Conservation (phyloP, 2,888 invertebrate genomes). For the Dichetophora obliterata region DNA sequence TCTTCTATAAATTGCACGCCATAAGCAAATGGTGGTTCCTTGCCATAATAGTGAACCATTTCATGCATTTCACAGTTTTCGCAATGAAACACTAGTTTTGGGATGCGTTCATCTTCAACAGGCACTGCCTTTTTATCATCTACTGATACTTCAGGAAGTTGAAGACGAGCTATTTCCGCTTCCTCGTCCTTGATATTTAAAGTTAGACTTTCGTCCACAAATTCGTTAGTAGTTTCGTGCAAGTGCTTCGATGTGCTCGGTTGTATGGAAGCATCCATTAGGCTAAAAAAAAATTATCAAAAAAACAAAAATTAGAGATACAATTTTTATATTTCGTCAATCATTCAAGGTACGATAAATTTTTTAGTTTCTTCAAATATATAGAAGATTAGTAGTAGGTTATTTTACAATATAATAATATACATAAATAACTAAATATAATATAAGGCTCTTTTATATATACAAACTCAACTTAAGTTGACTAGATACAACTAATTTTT, state of each 20-base stretch:
- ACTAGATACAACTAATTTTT: too few relatives aligned
- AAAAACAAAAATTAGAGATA: slow-evolving; percentile 17
- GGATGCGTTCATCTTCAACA: slow-evolving; percentile 57
- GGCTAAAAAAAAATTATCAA: slow-evolving; percentile 43
- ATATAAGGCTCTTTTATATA: too few relatives aligned
- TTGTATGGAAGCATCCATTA: slow-evolving; percentile 39
- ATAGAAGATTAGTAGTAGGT: background rate
- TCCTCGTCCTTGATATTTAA: slow-evolving; percentile 55
- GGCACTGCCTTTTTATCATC: slow-evolving; percentile 34
- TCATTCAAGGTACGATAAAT: background rate
- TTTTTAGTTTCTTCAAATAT: background rate
- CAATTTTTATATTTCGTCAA: background rate
- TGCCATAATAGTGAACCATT: slow-evolving; percentile 82
- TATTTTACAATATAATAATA: background rate
- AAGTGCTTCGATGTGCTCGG: slow-evolving; percentile 45
- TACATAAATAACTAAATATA: slow-evolving; percentile 6
- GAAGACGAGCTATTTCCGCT: slow-evolving; percentile 58
- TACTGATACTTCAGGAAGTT: slow-evolving; percentile 42
- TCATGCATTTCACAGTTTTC: slow-evolving; percentile 76
- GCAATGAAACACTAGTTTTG: slow-evolving; percentile 72
- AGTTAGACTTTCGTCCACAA: slow-evolving; percentile 47
- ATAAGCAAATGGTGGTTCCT: slow-evolving; percentile 79
- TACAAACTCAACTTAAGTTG: too few relatives aligned
- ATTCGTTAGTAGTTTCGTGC: background rate
- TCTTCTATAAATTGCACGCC: slow-evolving; percentile 77